Evolutionary conservation across 2,113 vertebrate species (phyloP).

Genomic region (Eptatretus burgeri): DNA sequence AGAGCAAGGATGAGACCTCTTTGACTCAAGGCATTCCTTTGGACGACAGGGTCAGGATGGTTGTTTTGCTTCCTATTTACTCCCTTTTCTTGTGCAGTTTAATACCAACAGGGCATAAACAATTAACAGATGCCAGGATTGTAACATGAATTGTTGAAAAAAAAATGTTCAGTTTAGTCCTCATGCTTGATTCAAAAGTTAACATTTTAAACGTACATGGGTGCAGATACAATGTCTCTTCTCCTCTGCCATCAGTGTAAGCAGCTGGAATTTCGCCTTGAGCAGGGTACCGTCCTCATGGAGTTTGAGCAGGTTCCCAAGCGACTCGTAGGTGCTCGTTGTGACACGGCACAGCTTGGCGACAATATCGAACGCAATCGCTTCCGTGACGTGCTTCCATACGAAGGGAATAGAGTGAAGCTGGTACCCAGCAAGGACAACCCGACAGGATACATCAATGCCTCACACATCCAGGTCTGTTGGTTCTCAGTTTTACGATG

Average conservation of each 20-base stretch:
- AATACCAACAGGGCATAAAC: too few species aligned
- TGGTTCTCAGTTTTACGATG: too few species aligned
- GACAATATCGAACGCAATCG: constrained; percentile 63
- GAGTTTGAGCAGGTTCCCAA: constrained; percentile 72
- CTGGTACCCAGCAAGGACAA: constrained; percentile 78
- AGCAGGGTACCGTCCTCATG: constrained; percentile 61
- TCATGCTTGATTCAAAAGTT: too few species aligned
- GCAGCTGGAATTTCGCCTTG: constrained; percentile 39
- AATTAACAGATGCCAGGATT: too few species aligned
- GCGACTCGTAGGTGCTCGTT: constrained; percentile 34
- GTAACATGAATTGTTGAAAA: too few species aligned
- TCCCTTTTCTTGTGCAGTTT: too few species aligned
- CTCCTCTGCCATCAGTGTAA: constrained; percentile 27
- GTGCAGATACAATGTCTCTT: background rate
- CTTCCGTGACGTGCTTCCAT: constrained; percentile 48
- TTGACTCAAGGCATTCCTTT: constrained; percentile 16
- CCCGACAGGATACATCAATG: constrained; percentile 66
- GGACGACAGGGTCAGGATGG: constrained; percentile 47
- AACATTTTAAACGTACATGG: too few species aligned
- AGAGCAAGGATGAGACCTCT: constrained; percentile 23
- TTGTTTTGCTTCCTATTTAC: too few species aligned
- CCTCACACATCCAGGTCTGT: constrained; percentile 56
- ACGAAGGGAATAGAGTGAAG: constrained; percentile 61
- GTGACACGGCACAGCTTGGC: constrained; percentile 36
- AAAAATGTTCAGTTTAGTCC: too few species aligned